Evolutionary conservation across 2,797 vertebrate genomes (phyloP).

Genomic region (Nyctibius grandis): DNA sequence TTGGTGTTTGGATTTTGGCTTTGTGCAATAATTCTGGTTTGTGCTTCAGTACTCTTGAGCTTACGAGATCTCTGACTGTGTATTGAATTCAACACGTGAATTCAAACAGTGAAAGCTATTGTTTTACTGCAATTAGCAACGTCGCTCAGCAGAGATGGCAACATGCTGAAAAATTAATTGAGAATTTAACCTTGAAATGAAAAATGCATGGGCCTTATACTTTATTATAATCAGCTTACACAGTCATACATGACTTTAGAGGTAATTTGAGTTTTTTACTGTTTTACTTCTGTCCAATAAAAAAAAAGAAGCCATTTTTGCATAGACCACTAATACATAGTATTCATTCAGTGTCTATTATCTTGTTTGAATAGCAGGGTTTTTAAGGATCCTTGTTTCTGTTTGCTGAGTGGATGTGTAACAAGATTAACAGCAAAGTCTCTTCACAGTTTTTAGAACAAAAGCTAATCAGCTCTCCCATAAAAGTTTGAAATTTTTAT

Average conservation of each 20-base stretch:
- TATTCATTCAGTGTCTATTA: slow-evolving; percentile 49
- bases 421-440: slow-evolving; percentile 65
- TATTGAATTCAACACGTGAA: slow-evolving; percentile 16
- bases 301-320: slow-evolving; percentile 23
- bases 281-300: slow-evolving; percentile 55
- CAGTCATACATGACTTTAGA: slow-evolving; percentile 43
- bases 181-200: slow-evolving; percentile 79
- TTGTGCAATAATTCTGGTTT: slow-evolving; percentile 9
- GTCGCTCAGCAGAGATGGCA: slow-evolving; percentile 56
- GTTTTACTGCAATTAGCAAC: slow-evolving; percentile 72
- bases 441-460: slow-evolving; percentile 51
- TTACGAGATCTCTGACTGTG: slow-evolving; percentile 22
- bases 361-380: slow-evolving; percentile 57
- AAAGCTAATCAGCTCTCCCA: slow-evolving; percentile 60
- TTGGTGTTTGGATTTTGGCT: not conserved
- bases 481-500: slow-evolving; percentile 59
- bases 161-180: slow-evolving; percentile 75
- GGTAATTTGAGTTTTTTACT: slow-evolving; percentile 61
- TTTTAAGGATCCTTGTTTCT: slow-evolving; percentile 65
- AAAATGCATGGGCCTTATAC: slow-evolving; percentile 56
- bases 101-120: slow-evolving; percentile 47
- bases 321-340: slow-evolving; percentile 49
- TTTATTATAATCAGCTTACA: slow-evolving; percentile 65
- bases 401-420: slow-evolving; percentile 62
- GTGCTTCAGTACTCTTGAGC: not conserved